A percentile compares a stretch with the other conserved stretches of the same genome.
These are phyloP conservation scores for Hipposideros armiger DNA, from an alignment of 2,113 vertebrate species.

Conservation along the genomic window DNA sequence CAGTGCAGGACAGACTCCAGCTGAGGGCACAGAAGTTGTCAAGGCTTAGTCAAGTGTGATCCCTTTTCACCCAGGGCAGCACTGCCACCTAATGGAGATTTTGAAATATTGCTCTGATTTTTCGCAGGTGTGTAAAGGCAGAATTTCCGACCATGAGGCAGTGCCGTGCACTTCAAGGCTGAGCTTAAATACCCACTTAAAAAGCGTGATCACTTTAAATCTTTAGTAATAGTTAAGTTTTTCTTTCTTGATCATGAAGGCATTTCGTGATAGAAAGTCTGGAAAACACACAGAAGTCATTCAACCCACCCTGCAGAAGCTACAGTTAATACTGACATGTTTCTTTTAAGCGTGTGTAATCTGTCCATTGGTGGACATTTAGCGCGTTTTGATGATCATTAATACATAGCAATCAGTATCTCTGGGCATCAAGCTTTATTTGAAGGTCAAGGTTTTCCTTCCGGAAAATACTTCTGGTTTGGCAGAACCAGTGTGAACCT, in stretches of 20 bases:
- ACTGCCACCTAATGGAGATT: conserved; percentile 86
- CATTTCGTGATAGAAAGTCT: not conserved
- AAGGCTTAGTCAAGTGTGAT: not conserved
- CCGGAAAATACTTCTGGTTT: not conserved
- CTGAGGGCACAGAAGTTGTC: accelerated
- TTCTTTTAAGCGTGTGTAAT: not conserved
- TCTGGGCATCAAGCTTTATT: not conserved
- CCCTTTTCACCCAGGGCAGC: not conserved
- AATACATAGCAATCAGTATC: not conserved
- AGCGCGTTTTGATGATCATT: not conserved
- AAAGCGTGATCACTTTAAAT: not conserved
- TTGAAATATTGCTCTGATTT: not conserved
- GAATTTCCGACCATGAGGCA: not conserved
- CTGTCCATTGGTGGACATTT: not conserved
- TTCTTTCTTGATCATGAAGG: conserved; percentile 9
- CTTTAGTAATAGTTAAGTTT: not conserved
- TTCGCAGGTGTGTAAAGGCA: not conserved
- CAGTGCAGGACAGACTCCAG: accelerated
- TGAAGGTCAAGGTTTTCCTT: not conserved
- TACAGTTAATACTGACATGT: not conserved
- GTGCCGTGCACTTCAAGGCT: not conserved
- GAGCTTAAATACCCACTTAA: not conserved
- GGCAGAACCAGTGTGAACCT: not conserved
- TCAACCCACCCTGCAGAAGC: not conserved
- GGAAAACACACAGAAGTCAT: not conserved